Percentiles rank a stretch among this genome's conserved stretches.
Evolutionary conservation across 2,888 invertebrate species (phyloP).

Genomic region (Drosophila borborema): DNA sequence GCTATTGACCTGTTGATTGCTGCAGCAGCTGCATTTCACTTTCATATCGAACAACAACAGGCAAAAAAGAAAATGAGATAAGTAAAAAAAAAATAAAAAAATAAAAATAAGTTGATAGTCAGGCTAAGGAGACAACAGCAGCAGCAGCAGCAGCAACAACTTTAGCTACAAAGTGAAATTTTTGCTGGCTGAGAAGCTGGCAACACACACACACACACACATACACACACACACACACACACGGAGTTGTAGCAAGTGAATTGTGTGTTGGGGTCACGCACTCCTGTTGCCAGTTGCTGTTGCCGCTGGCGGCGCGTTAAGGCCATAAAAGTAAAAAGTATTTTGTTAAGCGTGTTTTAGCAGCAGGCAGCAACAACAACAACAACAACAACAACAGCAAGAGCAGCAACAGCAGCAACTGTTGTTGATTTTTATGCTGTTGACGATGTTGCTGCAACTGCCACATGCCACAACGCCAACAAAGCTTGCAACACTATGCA

Average conservation of each 20-base stretch:
- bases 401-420: slow-evolving; percentile 6
- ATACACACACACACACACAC: slow-evolving; percentile 20
- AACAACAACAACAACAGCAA: slow-evolving; percentile 10
- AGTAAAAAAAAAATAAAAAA: background rate
- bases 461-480: slow-evolving; percentile 54
- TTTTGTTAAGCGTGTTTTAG: slow-evolving; percentile 50
- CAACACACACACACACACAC: slow-evolving; percentile 42
- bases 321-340: slow-evolving; percentile 65
- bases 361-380: slow-evolving; percentile 28
- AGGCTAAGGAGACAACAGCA: slow-evolving; percentile 26
- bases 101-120: slow-evolving; percentile 44
- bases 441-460: slow-evolving; percentile 37
- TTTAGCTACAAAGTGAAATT: slow-evolving; percentile 70
- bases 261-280: slow-evolving; percentile 74
- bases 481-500: slow-evolving; percentile 39
- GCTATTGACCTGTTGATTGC: slow-evolving; percentile 44
- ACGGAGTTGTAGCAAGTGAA: slow-evolving; percentile 24
- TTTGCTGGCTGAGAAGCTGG: slow-evolving; percentile 43
- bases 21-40: slow-evolving; percentile 62
- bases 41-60: slow-evolving; percentile 33
- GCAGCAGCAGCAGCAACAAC: slow-evolving; percentile 5
- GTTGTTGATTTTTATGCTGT: slow-evolving; percentile 21
- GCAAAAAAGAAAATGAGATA: background rate
- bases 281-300: slow-evolving; percentile 52
- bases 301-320: slow-evolving; percentile 46